Base-by-base conservation (phyloP, 2,888 invertebrate species). In the Trachelus stipa region DNA sequence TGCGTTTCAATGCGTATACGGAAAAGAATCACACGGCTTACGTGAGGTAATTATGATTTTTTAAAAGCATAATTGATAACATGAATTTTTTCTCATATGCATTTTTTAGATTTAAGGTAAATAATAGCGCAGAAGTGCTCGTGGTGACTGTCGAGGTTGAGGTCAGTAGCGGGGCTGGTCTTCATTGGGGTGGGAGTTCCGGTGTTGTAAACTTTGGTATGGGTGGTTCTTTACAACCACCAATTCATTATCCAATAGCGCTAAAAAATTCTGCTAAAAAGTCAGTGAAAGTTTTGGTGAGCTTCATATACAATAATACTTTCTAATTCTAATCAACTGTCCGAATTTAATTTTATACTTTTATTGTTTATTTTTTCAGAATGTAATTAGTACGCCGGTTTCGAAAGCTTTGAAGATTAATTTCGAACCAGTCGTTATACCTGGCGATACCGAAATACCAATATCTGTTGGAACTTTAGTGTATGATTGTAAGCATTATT, bases 1-100 rank as follows among this genome's bases (percentile, higher is more conserved):
- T 98, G 83, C 95, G 95, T 87, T 97, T 97, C 91, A 93, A 96
- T 88, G 97, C 96, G 73, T 93, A 94, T 85, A 93, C 93, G 84
- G 95, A 95, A 88, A 96, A 95, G 88, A 97, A 97, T 92, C 95
- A 97, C 91, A 97, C 97, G 79, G 96, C 97, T 68, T 97, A 96
- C 88, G 95, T 97, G 88, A 95, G 95, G 94, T 94, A 89, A 77
- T 75, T 40, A 6, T 23, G 23, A 30, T 76, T 73, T 76, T 12
- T 68, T 23, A 9, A 56, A 56, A 23, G 56, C 23, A 56, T 56
- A 56, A 56, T 56, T 56, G 56, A 23, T 23, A 56, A 23, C 56
- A 56, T 23, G 15, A 9, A 9, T 15, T 30, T 68, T 56, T 12
- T 15, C 31, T 30, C 23, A 37, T 68, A n/a, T 33, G 4, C 23